A percentile compares a stretch with the other conserved stretches of the same genome.
Evolutionary conservation across 2,797 vertebrate species (phyloP).

Genomic region (Scyliorhinus canicula): DNA sequence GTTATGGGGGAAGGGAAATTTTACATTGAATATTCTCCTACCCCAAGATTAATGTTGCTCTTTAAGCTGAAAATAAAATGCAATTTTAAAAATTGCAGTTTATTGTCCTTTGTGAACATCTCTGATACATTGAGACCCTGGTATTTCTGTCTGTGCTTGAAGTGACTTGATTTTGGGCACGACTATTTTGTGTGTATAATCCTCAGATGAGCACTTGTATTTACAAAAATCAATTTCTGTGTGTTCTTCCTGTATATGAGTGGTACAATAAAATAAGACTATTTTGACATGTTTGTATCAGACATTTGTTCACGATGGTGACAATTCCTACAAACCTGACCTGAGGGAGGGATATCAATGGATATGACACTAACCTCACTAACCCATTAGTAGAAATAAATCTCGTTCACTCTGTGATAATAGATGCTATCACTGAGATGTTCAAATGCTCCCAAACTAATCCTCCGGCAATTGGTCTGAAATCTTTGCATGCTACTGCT

Average conservation of each 20-base stretch:
- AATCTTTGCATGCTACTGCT: not conserved
- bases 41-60: not conserved
- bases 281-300: not conserved
- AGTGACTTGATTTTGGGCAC: not conserved
- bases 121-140: not conserved
- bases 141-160: not conserved
- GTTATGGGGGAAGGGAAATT: not conserved
- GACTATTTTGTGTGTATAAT: not conserved
- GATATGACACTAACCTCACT: not conserved
- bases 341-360: not conserved
- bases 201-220: constrained; percentile 1
- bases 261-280: constrained; percentile 5
- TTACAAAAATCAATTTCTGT: not conserved
- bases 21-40: not conserved
- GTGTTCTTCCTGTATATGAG: not conserved
- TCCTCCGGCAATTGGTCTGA: not conserved
- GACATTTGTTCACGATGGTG: not conserved
- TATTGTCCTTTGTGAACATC: not conserved
- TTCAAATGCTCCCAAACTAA: not conserved
- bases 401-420: not conserved
- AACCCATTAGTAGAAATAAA: not conserved
- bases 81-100: not conserved
- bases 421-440: not conserved
- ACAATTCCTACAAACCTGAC: not conserved
- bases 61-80: not conserved